phyloP scores from a whole-genome alignment of 2,797 vertebrate genomes.

The Toxotes lorentzi region DNA sequence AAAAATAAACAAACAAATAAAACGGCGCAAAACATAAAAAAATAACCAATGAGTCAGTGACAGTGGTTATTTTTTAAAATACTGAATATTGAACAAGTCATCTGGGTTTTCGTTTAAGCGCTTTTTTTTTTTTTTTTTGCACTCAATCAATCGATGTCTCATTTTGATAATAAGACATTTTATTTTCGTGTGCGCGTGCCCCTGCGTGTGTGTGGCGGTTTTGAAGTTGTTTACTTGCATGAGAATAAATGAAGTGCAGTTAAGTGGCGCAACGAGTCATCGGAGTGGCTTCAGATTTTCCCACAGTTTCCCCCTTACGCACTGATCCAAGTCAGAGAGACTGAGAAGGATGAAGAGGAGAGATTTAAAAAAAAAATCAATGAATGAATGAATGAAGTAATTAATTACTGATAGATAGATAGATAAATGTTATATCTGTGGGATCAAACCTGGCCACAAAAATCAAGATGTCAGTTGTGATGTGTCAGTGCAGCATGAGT shows the following conservation, averaged over 20 bases:
- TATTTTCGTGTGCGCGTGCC: constrained; percentile 2
- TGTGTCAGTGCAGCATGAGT: not conserved
- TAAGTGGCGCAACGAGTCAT: constrained; percentile 41
- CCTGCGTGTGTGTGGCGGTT: constrained; percentile 4
- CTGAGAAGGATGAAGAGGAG: constrained; percentile 2
- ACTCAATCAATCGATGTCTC: constrained; percentile 17
- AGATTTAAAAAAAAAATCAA: not conserved
- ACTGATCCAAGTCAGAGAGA: constrained; percentile 45
- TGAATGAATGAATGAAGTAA: too few relatives aligned
- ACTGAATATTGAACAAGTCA: not conserved
- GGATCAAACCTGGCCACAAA: constrained; percentile 13
- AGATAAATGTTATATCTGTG: not conserved
- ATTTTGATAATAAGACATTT: constrained; percentile 28
- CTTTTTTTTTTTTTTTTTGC: not conserved
- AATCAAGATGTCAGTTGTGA: not conserved
- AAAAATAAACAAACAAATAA: not conserved
- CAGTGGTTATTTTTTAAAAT: not conserved
- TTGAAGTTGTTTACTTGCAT: constrained; percentile 55
- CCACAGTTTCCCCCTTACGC: constrained; percentile 37
- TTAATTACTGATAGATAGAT: too few relatives aligned
- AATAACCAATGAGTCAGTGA: not conserved
- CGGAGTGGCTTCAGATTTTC: constrained; percentile 53
- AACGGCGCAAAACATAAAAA: not conserved
- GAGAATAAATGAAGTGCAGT: constrained; percentile 58
- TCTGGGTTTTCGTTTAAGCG: constrained; percentile 1